Base-by-base conservation (phyloP, 2,797 vertebrate genomes). In the Sarcoramphus papa region DNA sequence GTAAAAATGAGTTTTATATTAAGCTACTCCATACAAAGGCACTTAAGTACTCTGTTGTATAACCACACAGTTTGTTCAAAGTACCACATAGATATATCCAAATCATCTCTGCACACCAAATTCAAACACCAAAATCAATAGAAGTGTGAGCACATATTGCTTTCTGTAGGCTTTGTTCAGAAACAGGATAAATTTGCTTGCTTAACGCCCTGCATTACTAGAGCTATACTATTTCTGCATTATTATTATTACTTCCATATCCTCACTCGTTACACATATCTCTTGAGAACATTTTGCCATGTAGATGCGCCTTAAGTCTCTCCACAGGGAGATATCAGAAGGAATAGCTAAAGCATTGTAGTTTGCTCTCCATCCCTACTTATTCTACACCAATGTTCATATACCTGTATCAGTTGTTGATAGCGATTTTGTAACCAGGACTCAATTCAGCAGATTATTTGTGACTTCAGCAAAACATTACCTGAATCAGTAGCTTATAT, bases 261-360 rank as follows among this genome's bases (percentile, higher is more conserved):
- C 10, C 24, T 77, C 35, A 31, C 37, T 86, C 3, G 0, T 43
- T 43, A 74, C 43, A 23, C 0, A 0, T 7, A 30, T 12, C 35
- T 67, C 56, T 31, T 28, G 8, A 86, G 27, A 92, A 35, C 21
- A 69, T 43, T 74, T 63, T 83, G 48, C 24, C 48, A 33, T 5
- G 10, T 3, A 51, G n/a, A 37, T 43, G 30, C 30, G 85, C 51
- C 40, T 59, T 24, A 33, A 77, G 31, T 60, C 17, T 77, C 56
- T 68, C 35, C 57, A 45, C 11, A 64, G n/a, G 12, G 40, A 81
- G 30, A 15, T 9, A 57, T 2, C 25, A 81, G 20, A 84, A 64
- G 8, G 41, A 93, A 84, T 1, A 72, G 41, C 30, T 54, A 27
- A 73, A 88, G 14, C 18, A 69, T 4, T 77, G 25, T 14, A 23